phyloP scores from a whole-genome alignment of 2,113 vertebrate genomes.

The Labrus mixtus region DNA sequence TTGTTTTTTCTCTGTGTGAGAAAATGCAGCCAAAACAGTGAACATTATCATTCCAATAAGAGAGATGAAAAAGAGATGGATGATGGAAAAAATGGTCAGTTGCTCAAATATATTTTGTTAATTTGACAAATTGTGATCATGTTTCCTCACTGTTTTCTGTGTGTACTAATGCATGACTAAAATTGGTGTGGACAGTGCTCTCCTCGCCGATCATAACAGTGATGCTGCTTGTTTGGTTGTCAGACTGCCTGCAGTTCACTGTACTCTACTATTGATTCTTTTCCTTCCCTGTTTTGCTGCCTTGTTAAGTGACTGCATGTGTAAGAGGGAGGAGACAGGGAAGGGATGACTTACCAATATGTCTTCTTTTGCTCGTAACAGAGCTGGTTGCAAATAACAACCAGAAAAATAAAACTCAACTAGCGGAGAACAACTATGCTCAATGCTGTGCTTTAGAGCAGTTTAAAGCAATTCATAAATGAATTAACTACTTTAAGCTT shows the following conservation, averaged over 20 bases:
- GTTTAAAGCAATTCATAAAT: background rate
- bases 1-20: background rate
- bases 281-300: slow-evolving; percentile 11
- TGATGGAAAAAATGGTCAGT: background rate
- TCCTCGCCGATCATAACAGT: slow-evolving; percentile 14
- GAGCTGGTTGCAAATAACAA: background rate
- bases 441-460: background rate
- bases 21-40: background rate
- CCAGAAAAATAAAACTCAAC: background rate
- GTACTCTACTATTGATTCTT: slow-evolving; percentile 20
- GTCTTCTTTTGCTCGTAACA: background rate
- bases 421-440: background rate
- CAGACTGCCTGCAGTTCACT: slow-evolving; percentile 21
- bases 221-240: slow-evolving; percentile 22
- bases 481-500: background rate
- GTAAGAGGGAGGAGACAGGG: background rate
- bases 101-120: background rate
- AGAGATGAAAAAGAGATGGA: background rate
- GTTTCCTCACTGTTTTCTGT: background rate
- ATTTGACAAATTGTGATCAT: background rate
- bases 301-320: slow-evolving; percentile 24
- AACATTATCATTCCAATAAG: background rate
- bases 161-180: too few relatives aligned
- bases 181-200: background rate
- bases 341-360: background rate